Conservation (phyloP, 2,113 vertebrate genomes). For the Dipodomys stephensi region DNA sequence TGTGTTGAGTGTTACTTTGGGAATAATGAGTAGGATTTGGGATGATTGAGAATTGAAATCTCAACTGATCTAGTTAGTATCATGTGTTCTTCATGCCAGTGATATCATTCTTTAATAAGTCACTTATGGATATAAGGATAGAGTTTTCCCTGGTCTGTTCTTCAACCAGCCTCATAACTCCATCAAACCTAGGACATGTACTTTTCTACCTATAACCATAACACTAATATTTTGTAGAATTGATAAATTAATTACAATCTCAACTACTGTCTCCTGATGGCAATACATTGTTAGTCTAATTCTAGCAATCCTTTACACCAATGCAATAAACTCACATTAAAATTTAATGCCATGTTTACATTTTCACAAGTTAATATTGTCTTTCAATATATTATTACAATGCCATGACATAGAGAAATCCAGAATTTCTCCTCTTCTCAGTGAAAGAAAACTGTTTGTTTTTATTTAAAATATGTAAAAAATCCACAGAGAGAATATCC, state of each 20-base stretch:
- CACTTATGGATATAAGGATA: background rate
- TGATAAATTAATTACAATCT: constrained; percentile 33
- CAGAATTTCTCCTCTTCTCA: constrained; percentile 18
- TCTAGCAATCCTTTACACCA: background rate
- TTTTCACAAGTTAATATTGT: background rate
- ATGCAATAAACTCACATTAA: constrained; percentile 31
- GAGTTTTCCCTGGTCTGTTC: background rate
- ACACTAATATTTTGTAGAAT: constrained; percentile 30
- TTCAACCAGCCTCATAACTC: background rate
- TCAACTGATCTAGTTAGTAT: background rate
- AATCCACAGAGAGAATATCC: constrained; percentile 2
- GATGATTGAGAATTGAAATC: background rate
- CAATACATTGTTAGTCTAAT: constrained; percentile 17
- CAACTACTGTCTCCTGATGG: constrained; percentile 7
- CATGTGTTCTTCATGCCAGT: background rate
- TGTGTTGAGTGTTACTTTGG: background rate
- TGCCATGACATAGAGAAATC: background rate
- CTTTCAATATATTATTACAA: constrained; percentile 8
- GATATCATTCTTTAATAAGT: background rate
- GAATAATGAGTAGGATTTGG: background rate
- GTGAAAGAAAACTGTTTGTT: background rate
- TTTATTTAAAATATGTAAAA: background rate
- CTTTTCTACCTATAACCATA: background rate
- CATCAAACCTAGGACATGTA: background rate
- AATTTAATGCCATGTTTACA: constrained; percentile 19